Conservation (phyloP, 2,888 invertebrate genomes). For the Prosapia bicincta region DNA sequence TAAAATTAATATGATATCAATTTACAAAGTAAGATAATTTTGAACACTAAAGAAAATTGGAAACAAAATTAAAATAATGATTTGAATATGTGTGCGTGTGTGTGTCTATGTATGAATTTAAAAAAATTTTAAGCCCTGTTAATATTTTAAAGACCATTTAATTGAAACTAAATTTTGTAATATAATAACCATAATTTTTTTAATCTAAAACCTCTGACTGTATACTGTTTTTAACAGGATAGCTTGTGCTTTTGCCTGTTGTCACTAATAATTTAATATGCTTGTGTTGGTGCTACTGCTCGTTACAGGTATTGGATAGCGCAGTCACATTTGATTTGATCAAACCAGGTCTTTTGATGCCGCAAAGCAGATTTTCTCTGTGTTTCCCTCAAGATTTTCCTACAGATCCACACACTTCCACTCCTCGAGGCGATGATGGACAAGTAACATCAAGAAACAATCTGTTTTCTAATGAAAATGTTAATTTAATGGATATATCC, state of each 20-base stretch:
- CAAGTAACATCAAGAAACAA: not conserved
- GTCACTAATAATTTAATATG: not conserved
- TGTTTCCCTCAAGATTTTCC: not conserved
- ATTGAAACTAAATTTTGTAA: too few relatives aligned
- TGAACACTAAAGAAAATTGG: too few relatives aligned
- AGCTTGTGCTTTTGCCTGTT: not conserved
- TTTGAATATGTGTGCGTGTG: too few relatives aligned
- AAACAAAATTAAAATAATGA: too few relatives aligned
- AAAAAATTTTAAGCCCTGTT: too few relatives aligned
- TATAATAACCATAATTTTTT: too few relatives aligned
- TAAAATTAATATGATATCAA: too few relatives aligned
- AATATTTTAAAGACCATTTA: too few relatives aligned
- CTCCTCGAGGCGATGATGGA: constrained; percentile 3
- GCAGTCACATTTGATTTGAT: constrained; percentile 33
- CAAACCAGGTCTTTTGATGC: constrained; percentile 20
- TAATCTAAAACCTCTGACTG: not conserved
- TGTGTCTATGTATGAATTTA: too few relatives aligned
- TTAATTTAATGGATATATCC: constrained; percentile 15
- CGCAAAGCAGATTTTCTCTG: constrained; percentile 6
- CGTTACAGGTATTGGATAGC: constrained; percentile 34
- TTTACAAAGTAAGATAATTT: too few relatives aligned
- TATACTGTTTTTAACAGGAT: not conserved
- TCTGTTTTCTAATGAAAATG: not conserved
- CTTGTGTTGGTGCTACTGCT: constrained; percentile 2
- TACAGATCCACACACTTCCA: constrained; percentile 6